These are phyloP conservation scores for Stictocephala bisonia DNA, from an alignment of 2,888 invertebrate genomes.

Conservation along the genomic window DNA sequence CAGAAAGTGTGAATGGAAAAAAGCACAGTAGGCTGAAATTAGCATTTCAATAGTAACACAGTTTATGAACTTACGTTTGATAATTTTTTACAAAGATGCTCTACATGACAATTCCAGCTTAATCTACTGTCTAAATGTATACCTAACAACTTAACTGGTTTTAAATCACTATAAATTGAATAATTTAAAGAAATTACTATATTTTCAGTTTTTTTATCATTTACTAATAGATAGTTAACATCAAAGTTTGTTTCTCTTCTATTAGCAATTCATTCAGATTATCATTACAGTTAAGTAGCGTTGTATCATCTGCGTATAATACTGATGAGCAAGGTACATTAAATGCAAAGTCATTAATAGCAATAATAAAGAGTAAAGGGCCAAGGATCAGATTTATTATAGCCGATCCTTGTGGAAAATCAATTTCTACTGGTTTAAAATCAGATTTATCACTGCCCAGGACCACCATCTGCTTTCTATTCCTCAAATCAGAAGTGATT, in stretches of 20 bases:
- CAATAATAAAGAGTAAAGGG: slow-evolving; percentile 3
- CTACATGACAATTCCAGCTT: slow-evolving; percentile 17
- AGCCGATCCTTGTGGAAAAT: slow-evolving; percentile 24
- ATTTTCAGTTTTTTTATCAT: slow-evolving; percentile 24
- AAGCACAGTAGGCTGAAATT: slow-evolving; percentile 13
- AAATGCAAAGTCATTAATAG: slow-evolving; percentile 31
- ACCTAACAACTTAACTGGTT: slow-evolving; percentile 8
- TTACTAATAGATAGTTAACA: not conserved
- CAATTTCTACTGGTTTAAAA: slow-evolving; percentile 11
- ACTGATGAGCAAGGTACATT: not conserved
- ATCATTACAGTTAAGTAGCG: not conserved
- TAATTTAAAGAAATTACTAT: not conserved
- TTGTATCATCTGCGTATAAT: slow-evolving; percentile 11
- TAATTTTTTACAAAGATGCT: slow-evolving; percentile 10
- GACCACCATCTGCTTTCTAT: slow-evolving; percentile 23
- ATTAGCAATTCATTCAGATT: not conserved
- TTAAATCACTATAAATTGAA: too few species aligned
- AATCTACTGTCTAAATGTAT: slow-evolving; percentile 8
- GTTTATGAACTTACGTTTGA: slow-evolving; percentile 9
- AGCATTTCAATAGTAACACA: slow-evolving; percentile 5
- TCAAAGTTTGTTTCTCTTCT: slow-evolving; percentile 3
- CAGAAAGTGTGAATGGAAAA: slow-evolving; percentile 23
- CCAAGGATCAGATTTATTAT: too few species aligned
- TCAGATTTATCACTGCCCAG: slow-evolving; percentile 10
- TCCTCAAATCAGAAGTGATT: not conserved